These are phyloP conservation scores for Megaceryle maxima DNA, from an alignment of 2,113 vertebrate genomes.

Conservation along the genomic window DNA sequence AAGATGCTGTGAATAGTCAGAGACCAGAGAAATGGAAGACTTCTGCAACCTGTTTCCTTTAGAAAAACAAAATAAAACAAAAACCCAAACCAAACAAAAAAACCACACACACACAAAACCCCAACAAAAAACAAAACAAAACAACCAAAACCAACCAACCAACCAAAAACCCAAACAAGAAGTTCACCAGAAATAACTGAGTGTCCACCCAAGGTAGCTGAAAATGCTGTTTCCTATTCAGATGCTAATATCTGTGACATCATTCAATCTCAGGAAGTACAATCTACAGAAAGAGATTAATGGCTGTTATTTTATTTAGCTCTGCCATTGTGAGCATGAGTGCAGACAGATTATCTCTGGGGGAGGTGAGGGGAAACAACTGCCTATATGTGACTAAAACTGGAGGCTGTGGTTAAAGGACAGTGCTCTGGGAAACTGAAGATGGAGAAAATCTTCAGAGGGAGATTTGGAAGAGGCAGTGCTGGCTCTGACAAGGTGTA, in stretches of 20 bases:
- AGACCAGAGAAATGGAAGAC: not conserved
- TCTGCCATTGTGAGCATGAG: not conserved
- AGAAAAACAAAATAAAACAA: not conserved
- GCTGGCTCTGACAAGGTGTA: not conserved
- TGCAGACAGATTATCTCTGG: not conserved
- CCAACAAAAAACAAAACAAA: no score
- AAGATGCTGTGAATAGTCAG: not conserved
- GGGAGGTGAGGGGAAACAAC: not conserved
- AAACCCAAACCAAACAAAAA: no score
- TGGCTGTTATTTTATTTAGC: not conserved
- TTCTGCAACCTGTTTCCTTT: not conserved
- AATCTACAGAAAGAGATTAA: not conserved
- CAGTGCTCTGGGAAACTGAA: not conserved
- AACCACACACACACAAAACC: no score
- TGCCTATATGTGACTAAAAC: not conserved
- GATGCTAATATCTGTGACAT: not conserved
- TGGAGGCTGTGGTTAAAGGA: not conserved
- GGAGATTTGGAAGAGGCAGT: not conserved
- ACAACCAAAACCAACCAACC: no score
- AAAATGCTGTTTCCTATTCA: not conserved
- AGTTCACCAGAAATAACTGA: not conserved
- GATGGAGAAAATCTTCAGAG: not conserved
- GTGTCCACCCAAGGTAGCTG: not conserved
- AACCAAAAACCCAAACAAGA: no score
- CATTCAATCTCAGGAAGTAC: not conserved